These are phyloP conservation scores for Rhinoptilus africanus DNA, from an alignment of 2,113 vertebrate genomes.

Conservation along the genomic window DNA sequence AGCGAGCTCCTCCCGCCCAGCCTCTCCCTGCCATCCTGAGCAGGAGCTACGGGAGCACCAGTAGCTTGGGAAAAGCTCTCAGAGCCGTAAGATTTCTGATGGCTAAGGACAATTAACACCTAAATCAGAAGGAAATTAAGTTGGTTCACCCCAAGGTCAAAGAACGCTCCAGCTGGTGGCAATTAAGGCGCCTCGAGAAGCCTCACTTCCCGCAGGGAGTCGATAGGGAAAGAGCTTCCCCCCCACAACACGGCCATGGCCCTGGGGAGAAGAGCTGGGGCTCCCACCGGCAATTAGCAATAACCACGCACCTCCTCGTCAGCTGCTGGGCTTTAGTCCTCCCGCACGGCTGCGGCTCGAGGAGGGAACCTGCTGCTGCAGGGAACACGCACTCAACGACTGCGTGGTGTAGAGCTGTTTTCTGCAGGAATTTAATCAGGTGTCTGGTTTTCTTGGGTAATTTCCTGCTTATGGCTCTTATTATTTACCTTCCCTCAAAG, in stretches of 20 bases:
- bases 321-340: neutral
- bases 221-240: neutral
- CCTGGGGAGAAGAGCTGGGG: neutral
- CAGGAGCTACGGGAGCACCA: accelerated
- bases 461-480: neutral
- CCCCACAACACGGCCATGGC: accelerated
- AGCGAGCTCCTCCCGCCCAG: neutral
- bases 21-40: accelerated
- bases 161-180: neutral
- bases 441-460: neutral
- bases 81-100: neutral
- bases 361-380: neutral
- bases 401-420: neutral
- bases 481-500: neutral
- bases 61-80: neutral
- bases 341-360: neutral
- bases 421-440: neutral
- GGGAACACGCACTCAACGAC: neutral
- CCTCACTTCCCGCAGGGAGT: neutral
- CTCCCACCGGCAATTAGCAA: neutral
- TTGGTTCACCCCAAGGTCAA: neutral
- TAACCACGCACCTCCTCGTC: neutral
- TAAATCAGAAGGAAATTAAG: neutral
- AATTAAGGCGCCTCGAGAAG: neutral
- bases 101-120: neutral